Evolutionary conservation across 2,113 vertebrate species (phyloP).

Genomic region (Triplophysa rosa): DNA sequence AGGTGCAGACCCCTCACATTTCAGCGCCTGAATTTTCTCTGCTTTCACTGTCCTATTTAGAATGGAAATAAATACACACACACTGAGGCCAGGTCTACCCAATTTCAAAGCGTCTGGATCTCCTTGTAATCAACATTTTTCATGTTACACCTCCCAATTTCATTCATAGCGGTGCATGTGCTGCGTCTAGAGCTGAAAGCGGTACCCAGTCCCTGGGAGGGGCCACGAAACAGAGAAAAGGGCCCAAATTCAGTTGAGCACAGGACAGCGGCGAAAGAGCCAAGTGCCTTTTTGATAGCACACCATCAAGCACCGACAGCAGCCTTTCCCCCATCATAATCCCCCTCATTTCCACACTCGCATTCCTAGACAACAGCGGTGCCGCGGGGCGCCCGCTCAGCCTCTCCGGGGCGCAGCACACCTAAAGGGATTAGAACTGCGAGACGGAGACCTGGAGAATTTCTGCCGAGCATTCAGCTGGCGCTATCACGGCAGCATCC

Average conservation of each 20-base stretch:
- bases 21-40: constrained; percentile 49
- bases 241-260: constrained; percentile 69
- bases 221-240: constrained; percentile 57
- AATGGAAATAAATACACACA: constrained; percentile 36
- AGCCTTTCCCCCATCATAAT: constrained; percentile 72
- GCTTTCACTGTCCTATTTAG: constrained; percentile 46
- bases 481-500: constrained; percentile 76
- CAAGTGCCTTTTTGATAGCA: constrained; percentile 75
- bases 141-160: constrained; percentile 15
- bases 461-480: constrained; percentile 75
- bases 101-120: constrained; percentile 23
- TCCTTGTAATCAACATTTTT: constrained; percentile 43
- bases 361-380: constrained; percentile 82
- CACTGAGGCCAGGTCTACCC: constrained; percentile 34
- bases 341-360: constrained; percentile 79
- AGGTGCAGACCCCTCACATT: constrained; percentile 63
- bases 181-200: constrained; percentile 24
- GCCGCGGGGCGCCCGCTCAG: constrained; percentile 73
- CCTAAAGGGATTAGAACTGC: constrained; percentile 82
- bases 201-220: constrained; percentile 1
- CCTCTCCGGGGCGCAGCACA: constrained; percentile 78
- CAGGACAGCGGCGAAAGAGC: constrained; percentile 68
- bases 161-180: neutral
- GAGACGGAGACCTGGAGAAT: constrained; percentile 80
- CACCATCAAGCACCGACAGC: constrained; percentile 76